Percentiles rank a stretch among this genome's conserved stretches.
Conservation (phyloP, 2,888 invertebrate genomes). For the Platycheirus rosarum region DNA sequence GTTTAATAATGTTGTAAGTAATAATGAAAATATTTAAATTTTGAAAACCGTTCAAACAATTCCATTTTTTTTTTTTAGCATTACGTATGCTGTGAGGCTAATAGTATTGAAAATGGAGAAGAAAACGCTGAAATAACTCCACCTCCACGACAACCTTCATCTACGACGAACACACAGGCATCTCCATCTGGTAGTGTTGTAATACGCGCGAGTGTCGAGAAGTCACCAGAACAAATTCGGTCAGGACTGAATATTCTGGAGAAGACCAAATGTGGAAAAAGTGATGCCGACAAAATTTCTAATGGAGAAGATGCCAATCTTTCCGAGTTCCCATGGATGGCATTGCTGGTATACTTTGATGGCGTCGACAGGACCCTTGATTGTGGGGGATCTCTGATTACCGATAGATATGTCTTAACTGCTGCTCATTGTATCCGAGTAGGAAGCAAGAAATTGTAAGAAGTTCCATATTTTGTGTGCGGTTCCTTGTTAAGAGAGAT, state of each 20-base stretch:
- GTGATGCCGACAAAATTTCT: constrained; percentile 84
- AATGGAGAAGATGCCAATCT: constrained; percentile 85
- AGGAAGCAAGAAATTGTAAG: constrained; percentile 50
- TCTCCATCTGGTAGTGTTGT: background rate
- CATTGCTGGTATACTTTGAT: constrained; percentile 84
- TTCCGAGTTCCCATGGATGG: constrained; percentile 89
- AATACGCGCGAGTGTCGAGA: constrained; percentile 4
- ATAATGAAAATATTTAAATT: background rate
- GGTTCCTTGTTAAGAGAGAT: too few relatives aligned
- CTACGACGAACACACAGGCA: background rate
- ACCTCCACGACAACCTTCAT: background rate
- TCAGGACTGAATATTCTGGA: constrained; percentile 12
- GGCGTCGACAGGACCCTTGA: constrained; percentile 77
- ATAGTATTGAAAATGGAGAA: background rate
- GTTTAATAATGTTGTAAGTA: constrained; percentile 40
- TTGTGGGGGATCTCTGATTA: constrained; percentile 75
- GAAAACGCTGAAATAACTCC: background rate
- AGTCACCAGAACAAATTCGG: background rate
- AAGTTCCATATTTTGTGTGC: background rate
- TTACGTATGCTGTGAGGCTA: constrained; percentile 51
- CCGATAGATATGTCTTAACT: constrained; percentile 74
- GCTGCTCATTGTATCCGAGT: constrained; percentile 75
- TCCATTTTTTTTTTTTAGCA: constrained; percentile 27
- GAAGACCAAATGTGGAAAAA: constrained; percentile 83
- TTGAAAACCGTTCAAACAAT: background rate